Evolutionary conservation across 2,888 invertebrate species (phyloP), one percentile per base, ranked within the genome.

Genomic region (Hedya salicella): DNA sequence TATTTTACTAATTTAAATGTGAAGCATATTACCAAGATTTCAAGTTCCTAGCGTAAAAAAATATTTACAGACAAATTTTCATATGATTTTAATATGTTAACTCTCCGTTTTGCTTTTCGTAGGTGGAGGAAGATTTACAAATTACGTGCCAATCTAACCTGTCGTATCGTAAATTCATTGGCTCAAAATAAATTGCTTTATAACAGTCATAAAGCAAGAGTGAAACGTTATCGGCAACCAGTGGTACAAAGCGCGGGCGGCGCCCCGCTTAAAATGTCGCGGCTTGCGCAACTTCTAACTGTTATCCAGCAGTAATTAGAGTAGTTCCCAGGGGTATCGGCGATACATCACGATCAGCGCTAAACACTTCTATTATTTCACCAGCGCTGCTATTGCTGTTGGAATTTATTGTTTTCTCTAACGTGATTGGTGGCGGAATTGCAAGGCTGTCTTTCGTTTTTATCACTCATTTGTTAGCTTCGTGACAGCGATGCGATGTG

Each of bases 291-390:
- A 76, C 67, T 63, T 44, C 39, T 68, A 65, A 71, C 73, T 74
- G 74, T 72, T 67, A 70, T 57, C 69, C 73, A 67, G 69, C 71
- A 73, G 78, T 81, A 82, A 83, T 82, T 81, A 82, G 81, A 81
- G 75, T 80, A 77, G 76, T 80, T 82, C 82, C 76, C 82, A 82
- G 76, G 80, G 75, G 70, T 81, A 79, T 78, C 73, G 74, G 66
- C 66, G 73, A 75, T 75, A 72, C 73, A 74, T 76, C 77, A 71
- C 68, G 71, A 69, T 70, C 67, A 42, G 56, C 56, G 61, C 36
- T 56, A 62, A 57, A 62, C 57, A 61, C 46, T 60, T 62, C 25
- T 65, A 56, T 54, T 66, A 66, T 54, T 54, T 54, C 40, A 61
- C 61, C 17, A 11, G 30, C 19, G 39, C 40, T 16, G 32, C 44